phyloP scores from a whole-genome alignment of 2,888 invertebrate genomes.

The Colletes collaris region DNA sequence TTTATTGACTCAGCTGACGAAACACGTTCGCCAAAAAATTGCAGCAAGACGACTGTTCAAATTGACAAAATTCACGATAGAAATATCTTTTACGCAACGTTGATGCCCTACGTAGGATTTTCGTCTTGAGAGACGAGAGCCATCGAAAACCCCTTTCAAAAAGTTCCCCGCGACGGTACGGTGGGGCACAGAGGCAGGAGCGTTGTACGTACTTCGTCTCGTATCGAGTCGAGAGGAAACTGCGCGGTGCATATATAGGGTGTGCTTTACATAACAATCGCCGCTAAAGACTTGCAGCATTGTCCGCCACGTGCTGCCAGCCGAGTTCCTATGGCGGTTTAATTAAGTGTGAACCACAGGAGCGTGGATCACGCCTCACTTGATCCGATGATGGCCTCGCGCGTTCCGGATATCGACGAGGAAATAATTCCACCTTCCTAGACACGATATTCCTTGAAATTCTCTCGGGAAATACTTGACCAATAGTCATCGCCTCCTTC shows the following conservation, averaged over 20 bases:
- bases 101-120: too few relatives aligned
- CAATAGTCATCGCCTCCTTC: too few relatives aligned
- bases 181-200: constrained; percentile 28
- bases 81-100: too few relatives aligned
- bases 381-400: constrained; percentile 81
- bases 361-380: constrained; percentile 82
- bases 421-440: constrained; percentile 64
- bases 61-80: too few relatives aligned
- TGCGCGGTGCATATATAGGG: constrained; percentile 77
- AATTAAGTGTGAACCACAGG: constrained; percentile 83
- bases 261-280: constrained; percentile 83
- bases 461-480: too few relatives aligned
- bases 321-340: constrained; percentile 80
- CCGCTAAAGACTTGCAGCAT: constrained; percentile 82
- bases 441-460: constrained; percentile 17
- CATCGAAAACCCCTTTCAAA: constrained; percentile 28
- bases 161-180: constrained; percentile 52
- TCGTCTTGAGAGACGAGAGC: too few relatives aligned
- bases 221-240: constrained; percentile 72
- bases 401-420: constrained; percentile 75
- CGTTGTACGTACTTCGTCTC: constrained; percentile 67
- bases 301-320: constrained; percentile 82
- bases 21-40: too few relatives aligned
- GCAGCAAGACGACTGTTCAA: too few relatives aligned
- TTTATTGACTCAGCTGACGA: too few relatives aligned